Percentiles rank a stretch among this genome's conserved stretches.
phyloP scores from a whole-genome alignment of 1,140 invertebrate species.

The Aphelenchoides fujianensis region DNA sequence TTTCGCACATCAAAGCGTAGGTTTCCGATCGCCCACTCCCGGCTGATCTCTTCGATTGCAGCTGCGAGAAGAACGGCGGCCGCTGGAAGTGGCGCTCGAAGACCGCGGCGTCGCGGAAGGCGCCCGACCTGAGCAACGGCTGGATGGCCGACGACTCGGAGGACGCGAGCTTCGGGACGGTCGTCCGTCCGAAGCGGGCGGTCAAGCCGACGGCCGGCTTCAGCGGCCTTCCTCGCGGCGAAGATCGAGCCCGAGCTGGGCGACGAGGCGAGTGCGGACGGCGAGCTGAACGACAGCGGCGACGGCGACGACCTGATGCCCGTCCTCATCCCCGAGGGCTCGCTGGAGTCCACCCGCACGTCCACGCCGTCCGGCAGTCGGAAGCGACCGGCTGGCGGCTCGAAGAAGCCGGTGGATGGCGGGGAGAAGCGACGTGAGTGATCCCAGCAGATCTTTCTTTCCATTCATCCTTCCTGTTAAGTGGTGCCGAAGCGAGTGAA shows the following conservation, averaged over 20 bases:
- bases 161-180: not conserved
- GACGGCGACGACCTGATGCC: not conserved
- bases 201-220: not conserved
- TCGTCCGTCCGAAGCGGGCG: not conserved
- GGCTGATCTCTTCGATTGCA: not conserved
- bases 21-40: not conserved
- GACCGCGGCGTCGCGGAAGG: not conserved
- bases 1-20: conserved; percentile 7
- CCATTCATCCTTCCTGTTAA: too few relatives aligned
- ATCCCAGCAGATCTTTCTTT: too few relatives aligned
- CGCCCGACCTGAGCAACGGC: not conserved
- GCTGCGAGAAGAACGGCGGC: conserved; percentile 6
- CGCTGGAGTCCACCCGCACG: not conserved
- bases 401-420: not conserved
- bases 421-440: too few relatives aligned
- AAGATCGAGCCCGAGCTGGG: not conserved
- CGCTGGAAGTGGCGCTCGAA: conserved; percentile 2
- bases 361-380: not conserved
- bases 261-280: not conserved
- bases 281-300: not conserved
- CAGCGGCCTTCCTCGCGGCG: not conserved
- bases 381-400: not conserved
- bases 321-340: not conserved
- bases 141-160: not conserved
- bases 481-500: too few relatives aligned